These are phyloP conservation scores for Neodon shergylaensis DNA, from an alignment of 2,113 vertebrate species.

Conservation along the genomic window DNA sequence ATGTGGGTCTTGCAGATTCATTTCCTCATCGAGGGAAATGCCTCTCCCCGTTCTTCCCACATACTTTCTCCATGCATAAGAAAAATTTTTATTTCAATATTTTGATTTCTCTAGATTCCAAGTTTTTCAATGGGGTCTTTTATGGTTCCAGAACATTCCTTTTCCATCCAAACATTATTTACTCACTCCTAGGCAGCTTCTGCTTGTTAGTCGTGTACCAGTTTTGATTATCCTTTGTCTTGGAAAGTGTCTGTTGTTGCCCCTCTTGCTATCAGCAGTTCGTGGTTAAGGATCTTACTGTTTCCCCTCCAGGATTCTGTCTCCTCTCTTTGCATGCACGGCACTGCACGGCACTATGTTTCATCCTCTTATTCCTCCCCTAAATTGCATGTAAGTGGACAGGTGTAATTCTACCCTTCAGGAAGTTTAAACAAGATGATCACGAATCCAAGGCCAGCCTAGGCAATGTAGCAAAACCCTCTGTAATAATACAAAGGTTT, in stretches of 20 bases:
- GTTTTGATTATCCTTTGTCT: neutral
- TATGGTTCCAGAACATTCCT: neutral
- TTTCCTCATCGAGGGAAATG: neutral
- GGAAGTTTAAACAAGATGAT: neutral
- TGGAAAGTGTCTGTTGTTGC: neutral
- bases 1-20: too few species aligned
- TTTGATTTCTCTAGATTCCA: neutral
- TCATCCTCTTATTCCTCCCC: neutral
- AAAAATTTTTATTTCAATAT: neutral
- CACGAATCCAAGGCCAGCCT: neutral
- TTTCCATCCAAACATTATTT: neutral
- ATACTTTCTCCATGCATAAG: neutral
- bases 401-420: too few species aligned
- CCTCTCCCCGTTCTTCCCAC: fast-evolving
- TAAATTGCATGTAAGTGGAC: neutral
- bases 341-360: neutral
- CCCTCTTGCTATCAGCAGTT: neutral
- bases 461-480: neutral
- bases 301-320: neutral
- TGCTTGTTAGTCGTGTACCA: neutral
- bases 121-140: neutral
- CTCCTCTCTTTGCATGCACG: neutral
- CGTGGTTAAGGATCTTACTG: too few species aligned
- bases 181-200: neutral
- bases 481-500: neutral